Conservation (phyloP, 2,113 vertebrate species). For the Oreochromis niloticus region DNA sequence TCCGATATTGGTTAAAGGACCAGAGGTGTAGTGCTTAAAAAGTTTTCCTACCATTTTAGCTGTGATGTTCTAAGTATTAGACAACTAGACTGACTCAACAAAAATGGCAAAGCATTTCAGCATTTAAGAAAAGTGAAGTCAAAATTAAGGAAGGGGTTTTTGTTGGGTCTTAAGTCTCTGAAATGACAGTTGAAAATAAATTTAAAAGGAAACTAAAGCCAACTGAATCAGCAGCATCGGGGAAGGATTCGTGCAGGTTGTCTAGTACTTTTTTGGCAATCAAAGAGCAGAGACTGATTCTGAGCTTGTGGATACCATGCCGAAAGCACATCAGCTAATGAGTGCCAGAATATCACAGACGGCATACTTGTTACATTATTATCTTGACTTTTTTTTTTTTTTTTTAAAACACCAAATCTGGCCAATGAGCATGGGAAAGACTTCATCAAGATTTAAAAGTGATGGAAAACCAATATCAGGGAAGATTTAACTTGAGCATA, state of each 20-base stretch:
- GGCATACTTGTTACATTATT: accelerated
- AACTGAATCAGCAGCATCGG: not conserved
- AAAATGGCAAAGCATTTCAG: not conserved
- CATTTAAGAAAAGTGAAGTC: not conserved
- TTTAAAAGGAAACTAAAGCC: not conserved
- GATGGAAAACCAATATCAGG: not conserved
- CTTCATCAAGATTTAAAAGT: not conserved
- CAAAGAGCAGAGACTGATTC: not conserved
- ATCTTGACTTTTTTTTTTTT: not conserved
- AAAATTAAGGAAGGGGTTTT: not conserved
- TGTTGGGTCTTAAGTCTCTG: not conserved
- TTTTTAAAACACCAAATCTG: not conserved
- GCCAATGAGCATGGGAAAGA: not conserved
- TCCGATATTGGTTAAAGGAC: not conserved
- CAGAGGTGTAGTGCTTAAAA: not conserved
- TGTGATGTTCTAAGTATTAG: not conserved
- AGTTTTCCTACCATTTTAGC: not conserved
- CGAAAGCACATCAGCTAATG: not conserved
- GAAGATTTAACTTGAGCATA: not conserved
- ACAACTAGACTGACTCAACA: not conserved
- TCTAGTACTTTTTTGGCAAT: not conserved
- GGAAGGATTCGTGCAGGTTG: not conserved
- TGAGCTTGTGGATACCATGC: not conserved
- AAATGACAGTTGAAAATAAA: not conserved
- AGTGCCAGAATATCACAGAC: not conserved